Evolutionary conservation across 2,113 vertebrate species (phyloP).

Genomic region (Microcebus jonahi): DNA sequence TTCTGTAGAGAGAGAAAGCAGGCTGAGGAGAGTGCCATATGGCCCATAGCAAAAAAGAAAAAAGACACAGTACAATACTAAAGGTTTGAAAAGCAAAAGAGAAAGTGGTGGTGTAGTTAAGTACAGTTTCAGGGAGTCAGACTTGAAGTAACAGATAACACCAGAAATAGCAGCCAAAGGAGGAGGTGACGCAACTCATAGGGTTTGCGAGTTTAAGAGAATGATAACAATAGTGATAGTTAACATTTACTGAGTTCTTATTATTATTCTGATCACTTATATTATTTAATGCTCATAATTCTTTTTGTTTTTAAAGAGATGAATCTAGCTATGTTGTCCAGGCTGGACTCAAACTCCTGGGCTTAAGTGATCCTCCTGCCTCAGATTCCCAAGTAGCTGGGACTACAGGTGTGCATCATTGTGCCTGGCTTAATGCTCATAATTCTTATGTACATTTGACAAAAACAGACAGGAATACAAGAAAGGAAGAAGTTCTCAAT

Average conservation of each 20-base stretch:
- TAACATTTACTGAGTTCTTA: not conserved
- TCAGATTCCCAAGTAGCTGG: no score
- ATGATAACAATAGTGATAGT: not conserved
- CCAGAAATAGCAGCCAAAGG: not conserved
- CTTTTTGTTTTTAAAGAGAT: not conserved
- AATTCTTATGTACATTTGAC: not conserved
- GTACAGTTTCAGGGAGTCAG: not conserved
- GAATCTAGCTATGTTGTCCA: no score
- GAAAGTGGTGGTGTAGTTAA: not conserved
- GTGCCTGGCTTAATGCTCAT: not conserved
- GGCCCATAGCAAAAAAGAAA: slow-evolving; percentile 1
- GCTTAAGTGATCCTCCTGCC: no score
- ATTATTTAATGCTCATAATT: slow-evolving; percentile 3
- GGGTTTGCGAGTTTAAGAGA: not conserved
- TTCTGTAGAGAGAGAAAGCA: slow-evolving; percentile 71
- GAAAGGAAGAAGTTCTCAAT: not conserved
- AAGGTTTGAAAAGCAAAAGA: slow-evolving; percentile 3
- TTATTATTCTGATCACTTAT: not conserved
- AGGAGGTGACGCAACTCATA: not conserved
- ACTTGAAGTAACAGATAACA: not conserved
- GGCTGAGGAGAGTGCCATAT: slow-evolving; percentile 24
- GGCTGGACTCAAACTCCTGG: no score
- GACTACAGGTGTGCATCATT: no score
- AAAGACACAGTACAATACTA: not conserved
- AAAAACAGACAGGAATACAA: slow-evolving; percentile 32